Evolutionary conservation across 2,797 vertebrate genomes (phyloP), one percentile per base, ranked within the genome.

Genomic region (Sphenodon punctatus): DNA sequence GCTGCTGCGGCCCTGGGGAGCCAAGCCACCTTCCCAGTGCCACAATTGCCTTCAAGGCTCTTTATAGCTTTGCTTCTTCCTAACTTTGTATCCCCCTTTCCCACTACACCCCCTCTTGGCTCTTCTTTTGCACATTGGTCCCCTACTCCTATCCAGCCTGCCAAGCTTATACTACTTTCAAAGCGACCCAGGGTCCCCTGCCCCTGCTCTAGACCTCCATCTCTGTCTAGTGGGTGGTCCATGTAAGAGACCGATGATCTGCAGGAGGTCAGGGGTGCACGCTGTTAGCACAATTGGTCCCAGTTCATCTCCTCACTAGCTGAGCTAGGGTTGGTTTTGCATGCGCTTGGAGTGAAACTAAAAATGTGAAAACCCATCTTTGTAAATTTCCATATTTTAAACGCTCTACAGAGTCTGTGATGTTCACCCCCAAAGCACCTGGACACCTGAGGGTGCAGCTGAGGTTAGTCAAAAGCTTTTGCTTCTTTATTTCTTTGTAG

Each of bases 401-500:
- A n/a, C 10, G 36, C 48, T 66, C 84, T 63, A 12, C 85, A 55
- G 67, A 45, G 60, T 1, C 4, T 53, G 14, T 27, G 27, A 30
- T 55, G 30, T 55, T 32, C 32, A 36, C 65, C 65, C 58, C 32
- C 36, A 34, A 74, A 39, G n/a, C 51, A 66, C 75, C 85, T 48
- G 39, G 71, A 67, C 67, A 86, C 51, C 72, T 46, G 53, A 20
- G 63, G 80, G 67, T 83, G 41, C 69, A 58, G 65, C 41, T 75
- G 20, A 6, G 68, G 84, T 65, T 5, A 53, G 75, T 84, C 87
- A 75, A 78, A 80, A 72, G 67, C 61, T 23, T 88, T 81, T 86
- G 69, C 80, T 84, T 79, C 76, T 65, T 81, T 68, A 78, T 58
- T 77, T 60, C 82, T 42, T 58, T 10, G 2, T 46, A 61, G 65